These are phyloP conservation scores for Neodiprion fabricii DNA, from an alignment of 1,140 invertebrate species.

Conservation along the genomic window DNA sequence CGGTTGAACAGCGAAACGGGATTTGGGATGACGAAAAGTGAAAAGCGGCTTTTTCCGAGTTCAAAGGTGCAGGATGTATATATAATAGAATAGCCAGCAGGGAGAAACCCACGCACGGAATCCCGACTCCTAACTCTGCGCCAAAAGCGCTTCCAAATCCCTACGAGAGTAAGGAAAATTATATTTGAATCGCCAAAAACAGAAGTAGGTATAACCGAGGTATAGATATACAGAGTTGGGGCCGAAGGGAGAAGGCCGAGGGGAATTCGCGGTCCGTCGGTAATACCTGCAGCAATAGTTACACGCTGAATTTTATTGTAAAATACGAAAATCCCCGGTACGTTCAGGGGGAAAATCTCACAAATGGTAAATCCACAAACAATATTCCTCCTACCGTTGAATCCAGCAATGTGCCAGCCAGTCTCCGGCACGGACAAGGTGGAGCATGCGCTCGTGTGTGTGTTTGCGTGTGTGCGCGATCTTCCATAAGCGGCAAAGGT, in stretches of 20 bases:
- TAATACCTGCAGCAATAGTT: background rate
- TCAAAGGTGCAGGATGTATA: too few species aligned
- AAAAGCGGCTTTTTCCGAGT: too few species aligned
- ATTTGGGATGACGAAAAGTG: too few species aligned
- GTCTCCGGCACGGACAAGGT: background rate
- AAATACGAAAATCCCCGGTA: background rate
- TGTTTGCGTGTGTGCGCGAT: too few species aligned
- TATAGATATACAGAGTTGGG: background rate
- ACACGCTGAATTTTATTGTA: background rate
- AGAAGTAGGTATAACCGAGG: background rate
- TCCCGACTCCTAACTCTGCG: too few species aligned
- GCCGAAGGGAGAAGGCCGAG: background rate
- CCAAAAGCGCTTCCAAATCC: background rate
- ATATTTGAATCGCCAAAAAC: background rate
- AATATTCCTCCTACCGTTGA: background rate
- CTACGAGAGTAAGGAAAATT: constrained; percentile 1
- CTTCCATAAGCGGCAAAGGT: background rate
- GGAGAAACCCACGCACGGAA: too few species aligned
- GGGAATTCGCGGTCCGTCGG: background rate
- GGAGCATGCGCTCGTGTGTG: background rate
- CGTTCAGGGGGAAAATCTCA: background rate
- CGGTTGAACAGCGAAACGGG: too few species aligned
- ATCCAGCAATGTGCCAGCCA: background rate
- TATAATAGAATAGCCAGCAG: too few species aligned
- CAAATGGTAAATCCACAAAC: constrained; percentile 7